Base-by-base conservation (phyloP, 1,140 invertebrate species). In the Macrocentrus cingulum region DNA sequence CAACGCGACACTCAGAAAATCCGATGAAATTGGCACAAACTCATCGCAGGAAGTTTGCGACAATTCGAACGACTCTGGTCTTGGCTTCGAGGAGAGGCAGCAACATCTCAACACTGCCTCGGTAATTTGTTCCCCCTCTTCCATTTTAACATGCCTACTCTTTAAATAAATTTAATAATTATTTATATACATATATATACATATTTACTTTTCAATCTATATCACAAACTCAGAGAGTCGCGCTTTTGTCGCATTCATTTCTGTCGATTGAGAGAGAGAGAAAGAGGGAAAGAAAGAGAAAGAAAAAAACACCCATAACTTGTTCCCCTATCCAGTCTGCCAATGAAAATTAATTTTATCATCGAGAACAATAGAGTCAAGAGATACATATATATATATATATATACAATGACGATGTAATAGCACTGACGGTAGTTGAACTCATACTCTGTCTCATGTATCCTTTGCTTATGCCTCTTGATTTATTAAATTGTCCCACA, bases 61-160 rank as follows among this genome's bases (percentile, higher is more conserved):
- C 74, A 91, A 90, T 79, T 91, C 89, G 23, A 91, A 91, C 79
- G 90, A 92, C 71, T 91, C 90, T 59, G 90, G 90, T 16, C 82
- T 92, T 48, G 90, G 90, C 19, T 89, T 88, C 46, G 88, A 90
- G 68, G 85, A 89, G 44, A 71, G 78, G 18, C 78, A 72, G 23
- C 70, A 71, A 49, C 70, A 72, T 32, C 56, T 67, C 56, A 57
- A 13, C 45, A 59, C 51, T 41, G 23, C 54, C 25, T 57, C 50
- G 56, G 53, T 52, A 42, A 71, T 67, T 20, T 45, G 19, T 45
- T 45, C n/a, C 20, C 29, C 20, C 19, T 48, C 20, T 48, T 23
- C 13, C 45, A 23, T 23, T n/a, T 48, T 23, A 22, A 48, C 16
- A 7, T n/a, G 29, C 29, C 19, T 20, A 20, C 13, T 39, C 36